Conservation (phyloP, 1,140 invertebrate genomes). For the Cydia amplana region DNA sequence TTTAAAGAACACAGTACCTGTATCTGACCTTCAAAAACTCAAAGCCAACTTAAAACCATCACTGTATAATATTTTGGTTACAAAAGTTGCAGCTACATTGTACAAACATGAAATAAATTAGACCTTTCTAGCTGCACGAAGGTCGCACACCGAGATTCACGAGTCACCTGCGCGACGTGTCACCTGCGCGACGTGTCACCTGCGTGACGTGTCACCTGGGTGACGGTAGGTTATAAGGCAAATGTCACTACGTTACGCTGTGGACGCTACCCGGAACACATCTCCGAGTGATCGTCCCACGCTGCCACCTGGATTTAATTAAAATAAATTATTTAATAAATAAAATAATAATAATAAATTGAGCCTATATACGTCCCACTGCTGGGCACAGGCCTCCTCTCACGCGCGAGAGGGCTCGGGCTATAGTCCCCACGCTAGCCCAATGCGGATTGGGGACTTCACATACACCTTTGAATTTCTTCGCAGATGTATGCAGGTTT, state of each 20-base stretch:
- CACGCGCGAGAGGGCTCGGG: too few species aligned
- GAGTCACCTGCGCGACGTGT: too few species aligned
- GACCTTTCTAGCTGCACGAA: neutral
- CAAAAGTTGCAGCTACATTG: neutral
- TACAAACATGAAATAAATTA: constrained; percentile 3
- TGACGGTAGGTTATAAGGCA: constrained; percentile 31
- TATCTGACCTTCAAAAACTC: neutral
- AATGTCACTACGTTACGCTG: constrained; percentile 5
- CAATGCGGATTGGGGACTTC: too few species aligned
- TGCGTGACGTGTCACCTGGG: neutral
- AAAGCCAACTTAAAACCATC: neutral
- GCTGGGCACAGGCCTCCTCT: too few species aligned
- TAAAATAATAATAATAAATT: too few species aligned
- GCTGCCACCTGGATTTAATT: constrained; percentile 83
- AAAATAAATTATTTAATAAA: too few species aligned
- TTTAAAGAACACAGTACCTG: too few species aligned
- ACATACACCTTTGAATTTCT: too few species aligned
- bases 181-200: too few species aligned
- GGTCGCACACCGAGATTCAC: neutral
- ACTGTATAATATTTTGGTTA: constrained; percentile 7
- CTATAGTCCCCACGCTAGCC: too few species aligned
- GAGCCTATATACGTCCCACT: too few species aligned
- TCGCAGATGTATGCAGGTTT: too few species aligned
- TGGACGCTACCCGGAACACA: constrained; percentile 84
- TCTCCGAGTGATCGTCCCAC: constrained; percentile 92